These are phyloP conservation scores for Alauda arvensis DNA, from an alignment of 2,797 vertebrate genomes.

Conservation along the genomic window DNA sequence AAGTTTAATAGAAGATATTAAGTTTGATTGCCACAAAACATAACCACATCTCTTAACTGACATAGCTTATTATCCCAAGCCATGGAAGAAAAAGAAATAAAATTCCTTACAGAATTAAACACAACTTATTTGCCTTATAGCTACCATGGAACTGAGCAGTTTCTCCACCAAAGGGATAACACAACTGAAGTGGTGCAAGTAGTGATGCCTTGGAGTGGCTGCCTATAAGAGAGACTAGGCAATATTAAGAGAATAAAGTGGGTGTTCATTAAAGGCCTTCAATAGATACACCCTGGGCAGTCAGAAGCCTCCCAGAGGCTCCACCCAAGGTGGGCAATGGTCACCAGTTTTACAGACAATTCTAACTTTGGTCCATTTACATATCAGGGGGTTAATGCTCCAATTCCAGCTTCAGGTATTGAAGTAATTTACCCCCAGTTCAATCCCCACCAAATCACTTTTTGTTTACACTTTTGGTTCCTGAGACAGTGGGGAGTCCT, in stretches of 20 bases:
- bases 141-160: not conserved
- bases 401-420: not conserved
- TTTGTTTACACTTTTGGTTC: not conserved
- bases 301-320: not conserved
- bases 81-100: not conserved
- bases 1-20: not conserved
- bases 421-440: not conserved
- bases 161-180: not conserved
- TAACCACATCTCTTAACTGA: not conserved
- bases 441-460: not conserved
- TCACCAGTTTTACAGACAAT: not conserved
- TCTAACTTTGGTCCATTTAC: fast-evolving
- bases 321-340: not conserved
- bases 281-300: not conserved
- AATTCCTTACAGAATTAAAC: not conserved
- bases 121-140: not conserved
- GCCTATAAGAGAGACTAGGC: not conserved
- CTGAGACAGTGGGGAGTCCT: not conserved
- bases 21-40: not conserved
- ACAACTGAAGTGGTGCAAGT: not conserved
- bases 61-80: not conserved
- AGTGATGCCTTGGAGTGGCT: not conserved
- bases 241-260: not conserved
- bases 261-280: not conserved
- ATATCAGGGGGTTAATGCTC: not conserved